phyloP scores from a whole-genome alignment of 1,140 invertebrate species.

The Periplaneta americana region DNA sequence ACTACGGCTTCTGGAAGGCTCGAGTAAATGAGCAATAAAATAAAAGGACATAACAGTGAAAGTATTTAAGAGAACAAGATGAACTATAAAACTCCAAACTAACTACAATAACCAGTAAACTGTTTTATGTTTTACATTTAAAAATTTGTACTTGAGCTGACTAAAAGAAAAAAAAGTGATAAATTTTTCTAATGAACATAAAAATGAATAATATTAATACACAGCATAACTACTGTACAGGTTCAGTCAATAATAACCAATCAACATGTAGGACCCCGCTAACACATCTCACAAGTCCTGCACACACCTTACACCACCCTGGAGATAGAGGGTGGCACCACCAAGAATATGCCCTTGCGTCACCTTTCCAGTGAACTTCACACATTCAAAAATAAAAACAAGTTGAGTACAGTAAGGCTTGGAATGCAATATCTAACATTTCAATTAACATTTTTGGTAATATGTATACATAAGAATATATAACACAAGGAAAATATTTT shows the following conservation, averaged over 20 bases:
- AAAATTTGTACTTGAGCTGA: slow-evolving; percentile 48
- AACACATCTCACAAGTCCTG: neutral
- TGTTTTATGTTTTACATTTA: slow-evolving; percentile 30
- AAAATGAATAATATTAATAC: neutral
- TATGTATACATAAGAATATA: neutral
- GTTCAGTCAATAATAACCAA: slow-evolving; percentile 1
- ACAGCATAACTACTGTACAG: neutral
- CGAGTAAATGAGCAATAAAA: neutral
- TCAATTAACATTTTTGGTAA: neutral
- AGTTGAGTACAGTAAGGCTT: neutral
- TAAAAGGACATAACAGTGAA: neutral
- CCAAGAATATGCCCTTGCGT: neutral
- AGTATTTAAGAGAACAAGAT: neutral
- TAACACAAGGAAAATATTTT: neutral
- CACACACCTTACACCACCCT: neutral
- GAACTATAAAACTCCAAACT: neutral
- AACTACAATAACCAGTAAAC: neutral
- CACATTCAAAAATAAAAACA: neutral
- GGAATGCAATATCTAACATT: neutral
- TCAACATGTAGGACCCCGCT: neutral
- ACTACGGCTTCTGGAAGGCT: neutral
- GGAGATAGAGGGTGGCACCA: neutral
- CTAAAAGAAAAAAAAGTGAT: slow-evolving; percentile 30
- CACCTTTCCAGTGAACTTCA: neutral
- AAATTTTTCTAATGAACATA: slow-evolving; percentile 3